A percentile compares a stretch with the other conserved stretches of the same genome.
Evolutionary conservation across 2,797 vertebrate species (phyloP).

Genomic region (Karalla daura): DNA sequence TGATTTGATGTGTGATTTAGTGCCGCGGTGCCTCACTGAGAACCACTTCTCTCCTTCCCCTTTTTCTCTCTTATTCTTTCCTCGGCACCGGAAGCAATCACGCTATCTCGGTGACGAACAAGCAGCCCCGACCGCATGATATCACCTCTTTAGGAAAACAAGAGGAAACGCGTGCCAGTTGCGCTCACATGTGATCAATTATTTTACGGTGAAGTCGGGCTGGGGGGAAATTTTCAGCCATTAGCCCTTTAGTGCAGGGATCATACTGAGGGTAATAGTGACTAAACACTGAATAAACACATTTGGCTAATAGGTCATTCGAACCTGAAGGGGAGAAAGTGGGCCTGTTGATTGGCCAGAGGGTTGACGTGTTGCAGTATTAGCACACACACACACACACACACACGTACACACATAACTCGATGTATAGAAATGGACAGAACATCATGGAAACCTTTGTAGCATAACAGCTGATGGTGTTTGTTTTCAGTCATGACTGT

Average conservation of each 20-base stretch:
- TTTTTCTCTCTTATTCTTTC: constrained; percentile 28
- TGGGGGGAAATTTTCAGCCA: constrained; percentile 78
- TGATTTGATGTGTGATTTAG: constrained; percentile 73
- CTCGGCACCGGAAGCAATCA: constrained; percentile 81
- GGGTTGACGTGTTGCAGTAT: constrained; percentile 33
- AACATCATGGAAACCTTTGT: constrained; percentile 9
- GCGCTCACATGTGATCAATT: constrained; percentile 87
- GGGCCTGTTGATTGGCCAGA: constrained; percentile 51
- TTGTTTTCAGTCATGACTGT: constrained; percentile 19
- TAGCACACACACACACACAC: neutral
- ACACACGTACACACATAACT: neutral
- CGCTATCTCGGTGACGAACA: constrained; percentile 77
- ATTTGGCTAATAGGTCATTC: constrained; percentile 85
- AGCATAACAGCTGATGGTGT: neutral
- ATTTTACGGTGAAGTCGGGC: constrained; percentile 74
- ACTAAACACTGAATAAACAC: constrained; percentile 88
- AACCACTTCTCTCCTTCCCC: constrained; percentile 51
- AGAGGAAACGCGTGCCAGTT: constrained; percentile 82
- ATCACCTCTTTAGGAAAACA: constrained; percentile 81
- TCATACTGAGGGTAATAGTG: constrained; percentile 83
- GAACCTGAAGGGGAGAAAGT: constrained; percentile 56
- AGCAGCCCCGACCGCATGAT: constrained; percentile 76
- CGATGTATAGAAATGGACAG: neutral
- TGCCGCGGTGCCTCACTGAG: constrained; percentile 57
- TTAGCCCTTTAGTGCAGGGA: constrained; percentile 84